A percentile compares a stretch with the other conserved stretches of the same genome.
Conservation (phyloP, 2,797 vertebrate genomes). For the Rallus crepitans region DNA sequence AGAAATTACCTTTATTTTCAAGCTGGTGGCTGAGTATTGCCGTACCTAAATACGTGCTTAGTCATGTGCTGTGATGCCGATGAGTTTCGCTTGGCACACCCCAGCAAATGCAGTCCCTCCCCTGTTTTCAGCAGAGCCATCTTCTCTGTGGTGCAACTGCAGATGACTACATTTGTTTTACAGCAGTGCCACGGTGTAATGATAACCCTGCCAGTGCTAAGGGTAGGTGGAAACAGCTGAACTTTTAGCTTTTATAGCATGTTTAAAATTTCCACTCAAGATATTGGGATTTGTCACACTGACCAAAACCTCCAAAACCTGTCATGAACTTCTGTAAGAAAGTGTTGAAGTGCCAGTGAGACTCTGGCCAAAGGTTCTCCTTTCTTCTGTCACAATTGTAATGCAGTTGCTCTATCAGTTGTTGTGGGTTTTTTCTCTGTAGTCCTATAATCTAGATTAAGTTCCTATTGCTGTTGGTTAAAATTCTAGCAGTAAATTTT, state of each 20-base stretch:
- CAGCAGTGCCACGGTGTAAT: neutral
- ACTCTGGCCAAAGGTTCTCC: neutral
- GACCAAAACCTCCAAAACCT: neutral
- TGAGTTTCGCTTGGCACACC: slow-evolving; percentile 37
- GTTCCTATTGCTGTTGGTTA: neutral
- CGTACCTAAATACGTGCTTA: neutral
- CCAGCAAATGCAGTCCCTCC: neutral
- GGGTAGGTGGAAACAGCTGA: neutral
- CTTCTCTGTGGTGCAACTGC: slow-evolving; percentile 4
- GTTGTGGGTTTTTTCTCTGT: neutral
- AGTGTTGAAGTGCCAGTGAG: neutral
- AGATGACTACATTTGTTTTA: slow-evolving; percentile 36
- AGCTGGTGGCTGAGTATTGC: neutral
- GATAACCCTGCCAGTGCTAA: neutral
- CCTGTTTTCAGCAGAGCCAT: neutral
- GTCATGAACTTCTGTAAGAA: neutral
- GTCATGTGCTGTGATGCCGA: slow-evolving; percentile 28
- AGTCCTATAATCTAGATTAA: neutral
- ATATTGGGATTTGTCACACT: neutral
- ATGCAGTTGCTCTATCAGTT: neutral
- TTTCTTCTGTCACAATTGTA: neutral
- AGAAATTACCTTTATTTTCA: neutral
- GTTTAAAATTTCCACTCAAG: neutral
- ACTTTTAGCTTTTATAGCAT: neutral
- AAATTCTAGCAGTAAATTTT: neutral